Evolutionary conservation across 2,113 vertebrate genomes (phyloP).

Genomic region (Semicossyphus pulcher): DNA sequence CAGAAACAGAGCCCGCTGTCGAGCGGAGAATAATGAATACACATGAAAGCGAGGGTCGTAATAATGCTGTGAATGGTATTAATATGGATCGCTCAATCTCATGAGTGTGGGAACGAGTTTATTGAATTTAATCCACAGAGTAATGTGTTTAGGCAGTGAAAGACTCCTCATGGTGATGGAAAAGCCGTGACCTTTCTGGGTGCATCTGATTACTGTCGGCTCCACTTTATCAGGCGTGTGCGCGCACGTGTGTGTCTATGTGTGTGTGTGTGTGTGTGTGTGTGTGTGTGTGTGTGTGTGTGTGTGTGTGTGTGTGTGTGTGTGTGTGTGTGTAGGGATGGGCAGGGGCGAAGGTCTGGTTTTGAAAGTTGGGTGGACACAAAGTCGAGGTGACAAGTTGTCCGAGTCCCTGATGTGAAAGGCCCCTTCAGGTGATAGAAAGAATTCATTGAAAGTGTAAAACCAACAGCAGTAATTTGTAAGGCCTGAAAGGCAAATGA

Average conservation of each 20-base stretch:
- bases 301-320: no score
- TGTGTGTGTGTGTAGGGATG: no score
- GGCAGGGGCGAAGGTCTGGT: neutral
- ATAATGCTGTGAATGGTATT: constrained; percentile 25
- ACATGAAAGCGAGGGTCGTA: constrained; percentile 17
- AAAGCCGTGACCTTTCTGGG: constrained; percentile 59
- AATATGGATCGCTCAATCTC: constrained; percentile 49
- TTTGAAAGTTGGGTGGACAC: neutral
- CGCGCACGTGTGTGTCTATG: constrained; percentile 9
- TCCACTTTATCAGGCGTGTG: constrained; percentile 35
- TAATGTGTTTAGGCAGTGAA: constrained; percentile 60
- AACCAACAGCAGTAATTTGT: no score
- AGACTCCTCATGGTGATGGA: constrained; percentile 50
- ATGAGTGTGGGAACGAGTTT: constrained; percentile 24
- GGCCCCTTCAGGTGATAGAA: no score
- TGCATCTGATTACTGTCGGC: constrained; percentile 64
- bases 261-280: no score
- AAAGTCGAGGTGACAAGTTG: no score
- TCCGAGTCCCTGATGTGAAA: no score
- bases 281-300: no score
- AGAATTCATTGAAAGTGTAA: no score
- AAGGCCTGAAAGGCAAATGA: no score
- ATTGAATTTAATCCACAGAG: constrained; percentile 55
- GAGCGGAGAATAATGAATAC: constrained; percentile 44
- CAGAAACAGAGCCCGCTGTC: constrained; percentile 17